These are phyloP conservation scores for Oedothorax gibbosus DNA, from an alignment of 1,140 invertebrate genomes.

Conservation along the genomic window DNA sequence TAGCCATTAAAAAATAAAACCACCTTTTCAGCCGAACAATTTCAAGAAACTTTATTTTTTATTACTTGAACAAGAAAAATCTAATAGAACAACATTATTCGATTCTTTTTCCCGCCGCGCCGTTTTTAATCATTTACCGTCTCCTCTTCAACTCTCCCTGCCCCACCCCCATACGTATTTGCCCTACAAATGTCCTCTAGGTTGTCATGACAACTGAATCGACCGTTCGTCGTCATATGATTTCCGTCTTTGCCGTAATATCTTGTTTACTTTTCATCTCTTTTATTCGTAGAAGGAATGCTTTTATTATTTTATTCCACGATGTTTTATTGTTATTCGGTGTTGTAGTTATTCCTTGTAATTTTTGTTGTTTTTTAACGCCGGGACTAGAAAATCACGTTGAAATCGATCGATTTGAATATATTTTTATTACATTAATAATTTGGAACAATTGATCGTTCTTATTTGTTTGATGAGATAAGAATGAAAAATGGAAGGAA, in stretches of 20 bases:
- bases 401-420: no score
- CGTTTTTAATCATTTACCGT: slow-evolving; percentile 47
- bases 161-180: slow-evolving; percentile 17
- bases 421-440: no score
- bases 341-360: no score
- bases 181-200: slow-evolving; percentile 41
- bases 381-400: no score
- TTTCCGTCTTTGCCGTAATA: slow-evolving; percentile 30
- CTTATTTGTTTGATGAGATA: slow-evolving; percentile 30
- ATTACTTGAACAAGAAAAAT: not conserved
- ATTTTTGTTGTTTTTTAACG: no score
- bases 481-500: no score
- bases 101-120: slow-evolving; percentile 11
- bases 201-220: slow-evolving; percentile 38
- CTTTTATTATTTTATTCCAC: no score
- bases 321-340: no score
- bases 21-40: no score
- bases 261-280: slow-evolving; percentile 43
- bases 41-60: no score
- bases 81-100: slow-evolving; percentile 3
- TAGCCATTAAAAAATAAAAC: no score
- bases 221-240: slow-evolving; percentile 24
- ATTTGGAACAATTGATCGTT: no score
- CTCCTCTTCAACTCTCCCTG: not conserved
- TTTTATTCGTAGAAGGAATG: not conserved